Evolutionary conservation across 2,888 invertebrate genomes (phyloP).

Genomic region (Lasioglossum calceatum): DNA sequence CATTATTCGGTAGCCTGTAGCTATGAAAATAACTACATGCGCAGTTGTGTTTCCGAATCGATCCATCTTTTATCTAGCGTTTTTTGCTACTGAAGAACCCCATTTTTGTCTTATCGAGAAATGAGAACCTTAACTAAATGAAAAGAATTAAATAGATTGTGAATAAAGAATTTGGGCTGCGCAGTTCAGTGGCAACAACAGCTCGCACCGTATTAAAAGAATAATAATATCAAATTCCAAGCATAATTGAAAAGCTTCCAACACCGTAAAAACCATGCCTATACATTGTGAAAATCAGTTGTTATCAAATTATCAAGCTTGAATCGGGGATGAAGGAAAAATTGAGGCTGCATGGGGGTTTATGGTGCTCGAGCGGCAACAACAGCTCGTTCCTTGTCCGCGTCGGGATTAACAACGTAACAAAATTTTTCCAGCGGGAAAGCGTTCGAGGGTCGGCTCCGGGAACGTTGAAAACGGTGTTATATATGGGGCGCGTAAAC

Average conservation of each 20-base stretch:
- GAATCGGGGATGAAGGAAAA: neutral
- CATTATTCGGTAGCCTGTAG: no score
- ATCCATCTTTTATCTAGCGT: no score
- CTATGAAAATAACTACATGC: no score
- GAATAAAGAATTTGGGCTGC: neutral
- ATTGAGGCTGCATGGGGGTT: neutral
- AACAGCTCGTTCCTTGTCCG: neutral
- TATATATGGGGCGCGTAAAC: slow-evolving; percentile 40
- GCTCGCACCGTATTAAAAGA: neutral
- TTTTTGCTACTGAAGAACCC: no score
- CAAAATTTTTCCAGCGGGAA: neutral
- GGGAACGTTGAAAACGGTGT: slow-evolving; percentile 21
- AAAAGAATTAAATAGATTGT: no score
- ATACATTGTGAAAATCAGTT: neutral
- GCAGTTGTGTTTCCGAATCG: no score
- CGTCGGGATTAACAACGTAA: neutral
- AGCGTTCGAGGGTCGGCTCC: neutral
- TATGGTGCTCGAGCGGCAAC: neutral
- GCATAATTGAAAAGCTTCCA: neutral
- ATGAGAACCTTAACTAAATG: no score
- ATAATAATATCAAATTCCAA: neutral
- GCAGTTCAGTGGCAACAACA: no score
- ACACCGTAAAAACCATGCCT: neutral
- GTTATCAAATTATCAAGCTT: neutral
- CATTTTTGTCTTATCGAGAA: no score